Evolutionary conservation across 2,797 vertebrate genomes (phyloP), one percentile per base, ranked within the genome.

Genomic region (Agapornis canus): DNA sequence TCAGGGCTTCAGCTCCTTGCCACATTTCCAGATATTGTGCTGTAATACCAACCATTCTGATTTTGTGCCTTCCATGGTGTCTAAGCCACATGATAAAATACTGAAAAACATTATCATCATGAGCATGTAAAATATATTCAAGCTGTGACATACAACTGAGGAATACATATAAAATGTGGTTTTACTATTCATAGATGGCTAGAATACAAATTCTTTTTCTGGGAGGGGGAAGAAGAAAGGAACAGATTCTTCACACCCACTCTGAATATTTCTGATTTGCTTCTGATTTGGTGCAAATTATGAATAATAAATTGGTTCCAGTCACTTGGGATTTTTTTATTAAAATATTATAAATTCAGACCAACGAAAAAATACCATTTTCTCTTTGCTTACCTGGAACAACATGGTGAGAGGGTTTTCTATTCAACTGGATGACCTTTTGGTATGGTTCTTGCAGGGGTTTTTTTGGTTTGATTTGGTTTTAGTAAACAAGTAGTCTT

Each of bases 401-500:
- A 95, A 68, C 2, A 2, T 68, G 47, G 82, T 90, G 92, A 88
- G 54, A 6, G 22, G 84, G 80, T 91, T 96, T 97, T 91, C 94
- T 94, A 40, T 93, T 92, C 72, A 75, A 25, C 68, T 69, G 82
- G 71, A 51, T 94, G 65, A 69, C 86, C 92, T 95, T 94, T 89
- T 89, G 81, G 91, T 86, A 60, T 73, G 68, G 21, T 69, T 97
- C 94, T 85, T 73, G 29, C 40, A 82, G 32, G 56, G 68, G 49
- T 1, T 43, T 85, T 82, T 86, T 92, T 89, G 31, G 56, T 42
- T 96, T 95, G 39, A 71, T 18, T 97, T 96, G 72, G 52, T 86
- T 95, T 97, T 95, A 95, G 97, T 90, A 98, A 97, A 97, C 94
- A 94, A 97, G 96, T 97, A 97, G 97, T 98, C 97, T 98, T 98